These are phyloP conservation scores for Sialis fuliginosa DNA, from an alignment of 2,888 invertebrate species.

Conservation along the genomic window DNA sequence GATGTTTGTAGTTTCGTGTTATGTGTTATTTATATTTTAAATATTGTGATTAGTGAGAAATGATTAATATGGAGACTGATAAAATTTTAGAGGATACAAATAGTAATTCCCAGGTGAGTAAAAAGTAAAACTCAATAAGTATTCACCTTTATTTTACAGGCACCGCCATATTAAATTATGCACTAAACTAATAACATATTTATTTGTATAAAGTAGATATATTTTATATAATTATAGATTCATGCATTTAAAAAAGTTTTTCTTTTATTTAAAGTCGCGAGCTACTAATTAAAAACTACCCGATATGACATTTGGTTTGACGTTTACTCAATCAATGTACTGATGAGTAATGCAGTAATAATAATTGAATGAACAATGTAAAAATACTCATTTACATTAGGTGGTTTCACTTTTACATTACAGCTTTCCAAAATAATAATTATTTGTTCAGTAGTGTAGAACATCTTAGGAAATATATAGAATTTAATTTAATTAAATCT, in stretches of 20 bases:
- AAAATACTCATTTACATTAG: too few species aligned
- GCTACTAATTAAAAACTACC: too few species aligned
- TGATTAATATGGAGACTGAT: slow-evolving; percentile 85
- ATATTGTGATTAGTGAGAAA: slow-evolving; percentile 23
- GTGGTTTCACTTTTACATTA: too few species aligned
- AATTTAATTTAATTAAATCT: too few species aligned
- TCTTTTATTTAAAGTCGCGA: neutral
- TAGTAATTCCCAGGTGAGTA: slow-evolving; percentile 45
- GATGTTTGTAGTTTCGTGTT: slow-evolving; percentile 4
- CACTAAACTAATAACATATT: neutral
- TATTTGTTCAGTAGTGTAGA: too few species aligned
- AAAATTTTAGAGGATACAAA: slow-evolving; percentile 69
- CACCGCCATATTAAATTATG: neutral
- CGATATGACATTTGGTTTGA: too few species aligned
- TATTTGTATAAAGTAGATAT: slow-evolving; percentile 2
- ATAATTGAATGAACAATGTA: too few species aligned
- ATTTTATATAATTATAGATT: slow-evolving; percentile 2
- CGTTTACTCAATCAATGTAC: too few species aligned
- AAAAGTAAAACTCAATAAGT: neutral
- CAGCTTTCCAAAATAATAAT: too few species aligned
- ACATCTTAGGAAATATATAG: too few species aligned
- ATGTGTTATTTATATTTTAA: slow-evolving; percentile 10
- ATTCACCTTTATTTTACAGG: neutral
- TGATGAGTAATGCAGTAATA: too few species aligned
- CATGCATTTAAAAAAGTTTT: neutral